Evolutionary conservation across 2,888 invertebrate genomes (phyloP).

Genomic region (Orchesellides sinensis): DNA sequence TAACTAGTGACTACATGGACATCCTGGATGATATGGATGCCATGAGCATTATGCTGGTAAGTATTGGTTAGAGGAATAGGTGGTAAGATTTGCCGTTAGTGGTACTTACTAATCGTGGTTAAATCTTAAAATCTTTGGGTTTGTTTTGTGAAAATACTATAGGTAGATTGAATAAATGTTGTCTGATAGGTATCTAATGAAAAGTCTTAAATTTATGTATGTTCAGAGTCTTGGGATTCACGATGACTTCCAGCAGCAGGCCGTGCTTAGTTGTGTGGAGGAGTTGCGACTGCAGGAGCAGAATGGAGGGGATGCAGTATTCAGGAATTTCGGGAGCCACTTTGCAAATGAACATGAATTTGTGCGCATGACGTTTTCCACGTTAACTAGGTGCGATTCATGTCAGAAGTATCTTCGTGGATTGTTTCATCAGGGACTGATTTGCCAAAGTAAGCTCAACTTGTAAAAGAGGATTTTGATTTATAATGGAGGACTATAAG

Average conservation of each 20-base stretch:
- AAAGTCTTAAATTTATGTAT: neutral
- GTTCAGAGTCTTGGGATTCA: conserved; percentile 85
- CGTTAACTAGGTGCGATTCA: conserved; percentile 84
- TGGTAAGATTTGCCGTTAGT: too few relatives aligned
- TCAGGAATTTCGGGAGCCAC: conserved; percentile 52
- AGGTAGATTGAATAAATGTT: too few relatives aligned
- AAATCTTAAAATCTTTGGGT: neutral
- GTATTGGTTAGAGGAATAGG: too few relatives aligned
- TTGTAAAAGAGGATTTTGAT: neutral
- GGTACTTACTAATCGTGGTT: too few relatives aligned
- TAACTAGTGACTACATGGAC: too few relatives aligned
- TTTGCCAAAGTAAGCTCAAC: conserved; percentile 81
- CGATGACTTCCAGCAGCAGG: conserved; percentile 85
- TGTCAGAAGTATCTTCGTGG: conserved; percentile 85
- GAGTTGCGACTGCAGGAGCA: conserved; percentile 78
- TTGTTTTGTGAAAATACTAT: neutral
- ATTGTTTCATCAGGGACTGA: conserved; percentile 84
- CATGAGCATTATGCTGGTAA: too few relatives aligned
- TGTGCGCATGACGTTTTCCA: conserved; percentile 83
- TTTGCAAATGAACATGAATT: conserved; percentile 78
- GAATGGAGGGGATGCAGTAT: conserved; percentile 19
- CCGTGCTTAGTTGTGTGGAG: conserved; percentile 83
- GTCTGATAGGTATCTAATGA: too few relatives aligned
- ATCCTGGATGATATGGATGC: too few relatives aligned
- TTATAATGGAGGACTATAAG: neutral